Evolutionary conservation across 2,797 vertebrate species (phyloP), one percentile per base, ranked within the genome.

Genomic region (Coccyzus lansbergi): DNA sequence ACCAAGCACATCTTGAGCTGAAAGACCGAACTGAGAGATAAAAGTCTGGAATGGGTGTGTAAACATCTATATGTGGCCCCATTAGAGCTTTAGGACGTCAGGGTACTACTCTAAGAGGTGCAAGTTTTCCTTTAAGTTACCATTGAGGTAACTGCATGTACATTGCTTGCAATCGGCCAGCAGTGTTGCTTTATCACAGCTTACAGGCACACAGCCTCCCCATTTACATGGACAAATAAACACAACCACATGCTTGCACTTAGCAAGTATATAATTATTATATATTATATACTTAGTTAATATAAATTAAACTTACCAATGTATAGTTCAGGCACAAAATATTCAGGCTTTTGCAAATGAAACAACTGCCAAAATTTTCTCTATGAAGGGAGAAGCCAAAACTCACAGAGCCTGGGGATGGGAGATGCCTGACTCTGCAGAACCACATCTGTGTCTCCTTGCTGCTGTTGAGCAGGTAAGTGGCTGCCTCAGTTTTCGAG

Each of bases 171-270:
- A 53, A 12, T 28, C 1, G 4, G 49, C 29, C 70, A 62, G 34
- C 0, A 0, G 19, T 5, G 31, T 40, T 48, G 12, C 38, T 95
- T 91, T 63, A 52, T 25, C 1, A 0, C 2, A 7, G 49, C 26
- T 56, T 33, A 29, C 6, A 15, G 1, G 5, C 64, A 36, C 5
- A 2, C 11, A 24, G 17, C 21, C 42, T 76, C 55, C 42, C 42
- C 0, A 1, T 75, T 7, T 18, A 18, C 15, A 25, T 0, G 9
- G n/a, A 24, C 72, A 79, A 65, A 40, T 21, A 69, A 42, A 31
- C 63, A 62, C 7, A 24, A 10, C 20, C 18, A 81, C 29, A 9
- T 38, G 26, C 36, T 28, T 65, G 34, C n/a, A 38, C 28, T 90
- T 56, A 75, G 38, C 48, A 40, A n/a, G n/a, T n/a, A n/a, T n/a